phyloP scores from a whole-genome alignment of 2,113 vertebrate species.

The Polypterus bichir region DNA sequence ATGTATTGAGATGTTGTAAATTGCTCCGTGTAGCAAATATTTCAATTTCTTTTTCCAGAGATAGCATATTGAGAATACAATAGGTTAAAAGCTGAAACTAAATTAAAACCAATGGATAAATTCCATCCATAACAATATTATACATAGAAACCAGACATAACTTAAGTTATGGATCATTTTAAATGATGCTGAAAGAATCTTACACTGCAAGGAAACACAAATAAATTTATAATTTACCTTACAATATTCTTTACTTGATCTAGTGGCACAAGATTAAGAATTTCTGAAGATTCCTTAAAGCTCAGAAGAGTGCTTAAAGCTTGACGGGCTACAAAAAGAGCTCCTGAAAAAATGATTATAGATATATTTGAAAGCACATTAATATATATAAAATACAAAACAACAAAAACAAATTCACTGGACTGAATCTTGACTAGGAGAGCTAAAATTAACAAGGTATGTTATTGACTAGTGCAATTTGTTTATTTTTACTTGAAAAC shows the following conservation, averaged over 20 bases:
- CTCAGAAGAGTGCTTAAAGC: slow-evolving; percentile 77
- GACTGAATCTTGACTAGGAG: slow-evolving; percentile 1
- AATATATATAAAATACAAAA: neutral
- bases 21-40: no score
- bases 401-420: neutral
- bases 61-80: no score
- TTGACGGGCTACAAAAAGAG: slow-evolving; percentile 74
- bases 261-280: slow-evolving; percentile 60
- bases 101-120: no score
- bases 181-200: no score
- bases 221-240: slow-evolving; percentile 44
- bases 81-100: no score
- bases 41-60: no score
- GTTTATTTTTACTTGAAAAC: no score
- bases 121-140: no score
- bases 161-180: no score
- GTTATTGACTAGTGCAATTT: no score
- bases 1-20: no score
- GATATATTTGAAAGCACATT: neutral
- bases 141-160: no score
- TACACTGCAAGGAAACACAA: neutral
- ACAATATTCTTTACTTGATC: slow-evolving; percentile 62
- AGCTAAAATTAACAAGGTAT: neutral
- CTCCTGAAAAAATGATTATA: slow-evolving; percentile 44
- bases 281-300: slow-evolving; percentile 66